phyloP scores from a whole-genome alignment of 1,140 invertebrate species.

The Protaetia brevitarsis region DNA sequence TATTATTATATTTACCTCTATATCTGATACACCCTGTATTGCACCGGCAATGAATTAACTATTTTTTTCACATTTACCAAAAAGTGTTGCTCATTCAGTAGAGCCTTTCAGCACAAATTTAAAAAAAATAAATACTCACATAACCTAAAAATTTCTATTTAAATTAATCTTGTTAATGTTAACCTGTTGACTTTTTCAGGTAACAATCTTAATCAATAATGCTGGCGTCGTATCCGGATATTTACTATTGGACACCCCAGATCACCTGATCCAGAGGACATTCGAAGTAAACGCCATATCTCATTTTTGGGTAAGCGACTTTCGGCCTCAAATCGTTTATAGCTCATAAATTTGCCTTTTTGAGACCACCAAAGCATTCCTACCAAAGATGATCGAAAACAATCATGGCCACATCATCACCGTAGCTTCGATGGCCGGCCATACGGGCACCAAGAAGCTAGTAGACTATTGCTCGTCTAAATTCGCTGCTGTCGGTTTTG shows the following conservation, averaged over 20 bases:
- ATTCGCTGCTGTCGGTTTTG: conserved; percentile 88
- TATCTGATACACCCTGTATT: no score
- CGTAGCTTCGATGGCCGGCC: conserved; percentile 89
- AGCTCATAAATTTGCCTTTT: conserved; percentile 27
- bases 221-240: conserved; percentile 89
- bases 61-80: no score
- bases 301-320: conserved; percentile 67
- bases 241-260: conserved; percentile 78
- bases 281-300: conserved; percentile 74
- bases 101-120: no score
- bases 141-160: no score
- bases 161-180: background rate
- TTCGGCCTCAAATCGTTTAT: background rate
- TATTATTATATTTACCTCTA: no score
- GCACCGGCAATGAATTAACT: no score
- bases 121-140: no score
- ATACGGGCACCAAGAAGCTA: conserved; percentile 76
- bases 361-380: conserved; percentile 69
- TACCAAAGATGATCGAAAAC: conserved; percentile 85
- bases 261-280: conserved; percentile 72
- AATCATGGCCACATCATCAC: conserved; percentile 92
- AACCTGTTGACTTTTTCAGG: no score
- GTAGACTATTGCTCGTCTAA: conserved; percentile 96
- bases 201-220: conserved; percentile 90
- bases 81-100: no score